Base-by-base conservation (phyloP, 1,140 invertebrate species). In the Stratiolaelaps scimitus region DNA sequence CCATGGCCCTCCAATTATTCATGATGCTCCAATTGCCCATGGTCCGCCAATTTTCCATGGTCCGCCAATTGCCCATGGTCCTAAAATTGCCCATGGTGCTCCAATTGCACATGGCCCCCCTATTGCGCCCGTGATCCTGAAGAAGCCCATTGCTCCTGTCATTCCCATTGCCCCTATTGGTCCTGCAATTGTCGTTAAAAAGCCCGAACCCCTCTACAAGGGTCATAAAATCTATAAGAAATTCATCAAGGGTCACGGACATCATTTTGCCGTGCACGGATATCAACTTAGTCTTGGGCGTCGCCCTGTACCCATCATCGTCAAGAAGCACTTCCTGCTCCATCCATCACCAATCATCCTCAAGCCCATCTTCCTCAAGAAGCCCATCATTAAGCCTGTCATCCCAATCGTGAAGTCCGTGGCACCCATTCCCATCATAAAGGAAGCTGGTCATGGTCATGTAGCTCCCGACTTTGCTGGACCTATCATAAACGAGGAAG, bases 301-400 rank as follows among this genome's bases (percentile, higher is more conserved):
- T 26, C 26, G 34, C 6, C 53, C 53, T 2, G 26, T 29, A 26
- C 26, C 53, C 23, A 15, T 60, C 26, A 26, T 60, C 23, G 26
- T 29, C 53, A 60, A 60, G 34, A 60, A 60, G 53, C 53, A 60
- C 10, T 60, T 60, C 23, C 15, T 60, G 15, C 20, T 19, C 15
- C 53, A 60, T 60, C 53, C 53, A 26, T 26, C 53, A 29, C 53
- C 53, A 5, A 34, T 60, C 15, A 26, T 60, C 34, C 26, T 60
- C 15, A 60, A 60, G 23, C 53, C 53, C 1, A 17, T 20, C 53
- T 60, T 60, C 10, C 15, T 60, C 15, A 60, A 60, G 53, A 60
- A 60, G 23, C 26, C 53, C 23, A 23, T 23, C 2, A 23, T 26
- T 13, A 26, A 26, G 20, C 26, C 23, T 20, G 26, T 15, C 10